Percentiles rank a stretch among this genome's conserved stretches.
These are phyloP conservation scores for Borostomias antarcticus DNA, from an alignment of 2,797 vertebrate species.

Conservation along the genomic window DNA sequence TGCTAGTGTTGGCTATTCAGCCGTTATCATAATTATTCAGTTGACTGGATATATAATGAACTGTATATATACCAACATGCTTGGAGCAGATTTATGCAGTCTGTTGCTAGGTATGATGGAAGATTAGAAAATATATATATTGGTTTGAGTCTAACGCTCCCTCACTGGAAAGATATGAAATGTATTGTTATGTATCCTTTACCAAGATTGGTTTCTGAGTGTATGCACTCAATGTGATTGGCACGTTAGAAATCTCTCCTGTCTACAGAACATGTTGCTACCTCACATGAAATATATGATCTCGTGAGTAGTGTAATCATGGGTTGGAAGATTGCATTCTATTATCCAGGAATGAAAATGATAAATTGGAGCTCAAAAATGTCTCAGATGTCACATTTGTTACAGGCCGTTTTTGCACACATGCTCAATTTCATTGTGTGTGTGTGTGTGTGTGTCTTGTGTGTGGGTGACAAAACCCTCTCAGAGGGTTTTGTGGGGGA, in stretches of 20 bases:
- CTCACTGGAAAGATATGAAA: slow-evolving; percentile 45
- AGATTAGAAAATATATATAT: slow-evolving; percentile 54
- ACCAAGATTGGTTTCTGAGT: slow-evolving; percentile 59
- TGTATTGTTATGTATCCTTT: slow-evolving; percentile 60
- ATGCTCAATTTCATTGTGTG: slow-evolving; percentile 59
- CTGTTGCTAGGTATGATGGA: slow-evolving; percentile 50
- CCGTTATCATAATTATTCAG: no score
- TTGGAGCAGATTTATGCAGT: slow-evolving; percentile 50
- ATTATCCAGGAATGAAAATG: slow-evolving; percentile 71
- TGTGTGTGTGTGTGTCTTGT: slow-evolving; percentile 48
- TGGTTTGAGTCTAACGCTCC: no score
- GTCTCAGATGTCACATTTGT: slow-evolving; percentile 67
- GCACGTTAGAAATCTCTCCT: slow-evolving; percentile 66
- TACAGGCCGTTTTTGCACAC: slow-evolving; percentile 58
- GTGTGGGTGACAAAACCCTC: slow-evolving; percentile 52
- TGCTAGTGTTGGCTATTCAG: no score
- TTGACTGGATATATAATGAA: neutral
- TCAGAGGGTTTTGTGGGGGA: slow-evolving; percentile 50
- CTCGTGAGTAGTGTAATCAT: slow-evolving; percentile 69
- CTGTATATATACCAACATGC: slow-evolving; percentile 36
- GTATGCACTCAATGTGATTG: slow-evolving; percentile 63
- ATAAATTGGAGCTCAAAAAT: slow-evolving; percentile 63
- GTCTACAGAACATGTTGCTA: slow-evolving; percentile 54
- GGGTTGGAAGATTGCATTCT: slow-evolving; percentile 69
- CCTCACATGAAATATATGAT: slow-evolving; percentile 71